A percentile compares a stretch with the other conserved stretches of the same genome.
These are phyloP conservation scores for Furcula furcula DNA, from an alignment of 2,888 invertebrate species.

Conservation along the genomic window DNA sequence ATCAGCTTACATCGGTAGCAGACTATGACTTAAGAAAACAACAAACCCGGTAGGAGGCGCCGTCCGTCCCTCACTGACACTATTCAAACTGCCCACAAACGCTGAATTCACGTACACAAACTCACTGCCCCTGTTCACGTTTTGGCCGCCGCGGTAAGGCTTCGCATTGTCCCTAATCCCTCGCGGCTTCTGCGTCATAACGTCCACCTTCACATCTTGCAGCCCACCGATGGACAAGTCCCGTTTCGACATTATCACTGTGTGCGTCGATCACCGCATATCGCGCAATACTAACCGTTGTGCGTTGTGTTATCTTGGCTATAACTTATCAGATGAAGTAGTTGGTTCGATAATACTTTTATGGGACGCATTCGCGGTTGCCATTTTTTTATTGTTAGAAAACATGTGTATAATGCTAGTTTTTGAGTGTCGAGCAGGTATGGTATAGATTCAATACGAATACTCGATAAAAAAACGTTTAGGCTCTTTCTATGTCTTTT, in stretches of 20 bases:
- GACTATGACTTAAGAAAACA: not conserved
- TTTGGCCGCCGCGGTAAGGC: conserved; percentile 12
- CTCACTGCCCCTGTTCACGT: conserved; percentile 31
- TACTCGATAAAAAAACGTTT: too few species aligned
- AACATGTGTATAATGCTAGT: too few species aligned
- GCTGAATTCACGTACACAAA: conserved; percentile 63
- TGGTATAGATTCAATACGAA: too few species aligned
- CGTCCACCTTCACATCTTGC: conserved; percentile 12
- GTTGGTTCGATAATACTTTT: not conserved
- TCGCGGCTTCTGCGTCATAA: conserved; percentile 2
- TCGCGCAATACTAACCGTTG: conserved; percentile 20
- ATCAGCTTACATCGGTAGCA: too few species aligned
- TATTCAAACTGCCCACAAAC: conserved; percentile 54
- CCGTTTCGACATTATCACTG: conserved; percentile 17
- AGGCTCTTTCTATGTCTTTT: too few species aligned
- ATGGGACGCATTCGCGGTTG: not conserved
- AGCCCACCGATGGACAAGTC: not conserved
- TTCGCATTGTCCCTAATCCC: conserved; percentile 8
- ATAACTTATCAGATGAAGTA: conserved; percentile 14
- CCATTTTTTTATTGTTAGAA: not conserved
- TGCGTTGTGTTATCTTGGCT: conserved; percentile 13
- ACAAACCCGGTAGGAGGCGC: conserved; percentile 49
- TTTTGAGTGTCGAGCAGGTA: too few species aligned
- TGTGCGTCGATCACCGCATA: conserved; percentile 14
- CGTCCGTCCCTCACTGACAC: conserved; percentile 32